These are phyloP conservation scores for Petromus typicus DNA, from an alignment of 2,113 vertebrate genomes.

Conservation along the genomic window DNA sequence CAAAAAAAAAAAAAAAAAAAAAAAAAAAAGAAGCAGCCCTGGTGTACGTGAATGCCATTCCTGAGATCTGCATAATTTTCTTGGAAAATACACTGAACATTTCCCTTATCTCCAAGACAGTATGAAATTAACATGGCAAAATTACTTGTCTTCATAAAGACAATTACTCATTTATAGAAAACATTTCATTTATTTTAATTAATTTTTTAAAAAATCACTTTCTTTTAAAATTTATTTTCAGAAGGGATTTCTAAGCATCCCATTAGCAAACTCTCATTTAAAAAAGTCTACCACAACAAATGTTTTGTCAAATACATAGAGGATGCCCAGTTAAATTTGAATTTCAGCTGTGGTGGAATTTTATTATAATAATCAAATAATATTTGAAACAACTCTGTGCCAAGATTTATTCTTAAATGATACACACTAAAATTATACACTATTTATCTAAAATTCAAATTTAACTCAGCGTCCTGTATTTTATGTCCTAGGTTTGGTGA, in stretches of 20 bases:
- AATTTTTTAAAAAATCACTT: not conserved
- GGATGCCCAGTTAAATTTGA: not conserved
- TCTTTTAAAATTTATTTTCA: slow-evolving; percentile 25
- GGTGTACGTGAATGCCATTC: not conserved
- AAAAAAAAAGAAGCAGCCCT: not conserved
- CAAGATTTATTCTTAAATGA: slow-evolving; percentile 10
- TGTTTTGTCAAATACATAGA: not conserved
- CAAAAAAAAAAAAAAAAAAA: no score
- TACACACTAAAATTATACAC: not conserved
- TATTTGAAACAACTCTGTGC: not conserved
- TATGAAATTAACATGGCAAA: slow-evolving; percentile 6
- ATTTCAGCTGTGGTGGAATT: slow-evolving; percentile 18
- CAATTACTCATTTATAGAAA: not conserved
- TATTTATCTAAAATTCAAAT: slow-evolving; percentile 42
- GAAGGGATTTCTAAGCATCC: not conserved
- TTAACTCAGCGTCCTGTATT: not conserved
- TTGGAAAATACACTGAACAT: not conserved
- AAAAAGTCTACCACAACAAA: slow-evolving; percentile 1
- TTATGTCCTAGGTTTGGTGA: not conserved
- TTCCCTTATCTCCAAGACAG: not conserved
- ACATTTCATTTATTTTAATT: slow-evolving; percentile 9
- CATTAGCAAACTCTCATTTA: slow-evolving; percentile 45
- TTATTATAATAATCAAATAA: not conserved
- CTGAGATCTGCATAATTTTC: not conserved
- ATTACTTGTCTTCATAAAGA: not conserved